phyloP scores from a whole-genome alignment of 2,797 vertebrate genomes.

The Crocodylus rhombifer region DNA sequence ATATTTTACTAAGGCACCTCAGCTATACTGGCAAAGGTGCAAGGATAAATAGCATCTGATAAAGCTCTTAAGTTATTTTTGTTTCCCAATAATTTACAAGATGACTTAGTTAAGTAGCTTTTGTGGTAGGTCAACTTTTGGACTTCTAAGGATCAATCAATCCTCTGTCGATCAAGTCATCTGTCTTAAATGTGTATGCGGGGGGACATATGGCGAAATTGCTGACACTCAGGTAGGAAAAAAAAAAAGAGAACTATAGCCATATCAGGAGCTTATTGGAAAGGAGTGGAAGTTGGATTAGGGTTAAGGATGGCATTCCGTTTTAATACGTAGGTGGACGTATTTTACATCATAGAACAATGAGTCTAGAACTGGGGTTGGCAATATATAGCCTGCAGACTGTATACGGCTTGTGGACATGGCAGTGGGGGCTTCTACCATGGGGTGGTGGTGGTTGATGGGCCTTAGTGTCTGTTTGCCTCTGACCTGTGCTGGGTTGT shows the following conservation, averaged over 20 bases:
- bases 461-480: too few species aligned
- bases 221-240: too few species aligned
- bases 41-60: background rate
- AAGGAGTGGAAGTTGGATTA: background rate
- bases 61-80: background rate
- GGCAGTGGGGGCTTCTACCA: too few species aligned
- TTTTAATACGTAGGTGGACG: background rate
- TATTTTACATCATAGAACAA: background rate
- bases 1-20: background rate
- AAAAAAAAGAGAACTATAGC: too few species aligned
- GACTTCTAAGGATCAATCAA: background rate
- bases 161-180: background rate
- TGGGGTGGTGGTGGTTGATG: too few species aligned
- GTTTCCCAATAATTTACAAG: background rate
- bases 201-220: too few species aligned
- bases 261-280: too few species aligned
- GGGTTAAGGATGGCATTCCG: background rate
- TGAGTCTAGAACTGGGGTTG: too few species aligned
- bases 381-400: too few species aligned
- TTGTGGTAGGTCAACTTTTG: background rate
- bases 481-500: too few species aligned
- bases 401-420: too few species aligned
- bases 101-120: background rate
- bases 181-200: background rate
- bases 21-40: background rate